Base-by-base conservation (phyloP, 2,888 invertebrate genomes). In the Sturmia bella region DNA sequence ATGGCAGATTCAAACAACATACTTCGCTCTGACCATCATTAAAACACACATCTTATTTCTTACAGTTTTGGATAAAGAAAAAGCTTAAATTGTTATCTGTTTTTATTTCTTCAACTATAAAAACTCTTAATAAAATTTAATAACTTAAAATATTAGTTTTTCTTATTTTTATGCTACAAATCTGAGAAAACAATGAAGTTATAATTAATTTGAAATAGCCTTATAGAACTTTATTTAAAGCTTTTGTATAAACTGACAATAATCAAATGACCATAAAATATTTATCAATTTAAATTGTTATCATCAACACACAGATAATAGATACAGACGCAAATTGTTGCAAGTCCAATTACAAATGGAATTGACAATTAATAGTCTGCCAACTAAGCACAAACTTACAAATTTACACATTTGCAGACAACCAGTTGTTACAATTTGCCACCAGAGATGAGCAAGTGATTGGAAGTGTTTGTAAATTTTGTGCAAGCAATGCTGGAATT, bases 291-390 rank as follows among this genome's bases (percentile, higher is more conserved):
- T 75, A 54, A 54, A 76, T 50, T 52, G 41, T 76, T 68, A 61
- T 68, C 32, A 21, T 52, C 56, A 57, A 32, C 19, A 61, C 41
- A 48, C 45, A 64, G 37, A 64, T 45, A 24, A 59, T 69, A 54
- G 19, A 43, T 43, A 52, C 19, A 68, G 52, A 68, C 41, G 41
- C 41, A 77, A 68, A 73, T 69, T 69, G 69, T 74, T 70, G 52
- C 63, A 73, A 61, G 48, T 68, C 17, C 52, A 63, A 50, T 52
- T 54, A 79, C 74, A 68, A 79, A 82, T 83, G 52, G 77, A 83
- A 84, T 82, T 82, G 74, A 61, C 79, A 84, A 83, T 81, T 83
- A 83, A 83, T 83, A 63, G 73, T 77, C 76, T 80, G 82, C 79
- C 59, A 72, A 75, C 70, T 70, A 72, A 72, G 76, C 64, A 72